Evolutionary conservation across 1,140 invertebrate species (phyloP).

Genomic region (Hycleus cichorii): DNA sequence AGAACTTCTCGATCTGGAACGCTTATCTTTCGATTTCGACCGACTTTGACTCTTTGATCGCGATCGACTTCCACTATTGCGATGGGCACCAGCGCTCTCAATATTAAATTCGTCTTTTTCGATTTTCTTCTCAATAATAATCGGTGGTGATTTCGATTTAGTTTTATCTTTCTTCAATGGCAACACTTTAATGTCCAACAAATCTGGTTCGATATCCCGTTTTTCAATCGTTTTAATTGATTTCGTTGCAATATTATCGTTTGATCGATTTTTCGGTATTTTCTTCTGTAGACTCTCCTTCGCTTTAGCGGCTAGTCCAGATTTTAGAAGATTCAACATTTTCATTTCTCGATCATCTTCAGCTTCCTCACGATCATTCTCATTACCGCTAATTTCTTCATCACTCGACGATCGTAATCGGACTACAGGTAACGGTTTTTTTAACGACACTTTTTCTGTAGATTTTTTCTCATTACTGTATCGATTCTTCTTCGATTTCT

Average conservation of each 20-base stretch:
- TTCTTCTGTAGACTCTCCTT: conserved; percentile 48
- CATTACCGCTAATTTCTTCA: conserved; percentile 50
- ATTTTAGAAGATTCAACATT: conserved; percentile 55
- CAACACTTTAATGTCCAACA: conserved; percentile 36
- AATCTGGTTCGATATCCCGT: conserved; percentile 27
- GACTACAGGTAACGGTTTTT: conserved; percentile 47
- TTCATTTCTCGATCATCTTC: conserved; percentile 49
- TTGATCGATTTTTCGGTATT: conserved; percentile 33
- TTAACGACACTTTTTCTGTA: conserved; percentile 24
- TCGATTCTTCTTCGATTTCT: conserved; percentile 3
- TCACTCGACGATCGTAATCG: conserved; percentile 54
- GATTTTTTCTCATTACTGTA: conserved; percentile 15
- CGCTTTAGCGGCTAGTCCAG: conserved; percentile 55
- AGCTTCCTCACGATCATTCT: conserved; percentile 43
- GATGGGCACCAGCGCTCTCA: background rate
- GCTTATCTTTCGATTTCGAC: conserved; percentile 18
- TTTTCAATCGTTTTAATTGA: conserved; percentile 14
- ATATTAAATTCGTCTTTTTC: conserved; percentile 29
- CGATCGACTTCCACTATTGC: conserved; percentile 22
- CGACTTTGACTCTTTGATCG: conserved; percentile 17
- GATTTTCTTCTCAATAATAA: conserved; percentile 7
- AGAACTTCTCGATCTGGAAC: conserved; percentile 37
- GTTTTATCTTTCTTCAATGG: conserved; percentile 27
- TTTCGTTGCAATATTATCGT: background rate
- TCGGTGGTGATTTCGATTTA: background rate